Evolutionary conservation across 2,113 vertebrate genomes (phyloP).

Genomic region (Pseudorasbora parva): DNA sequence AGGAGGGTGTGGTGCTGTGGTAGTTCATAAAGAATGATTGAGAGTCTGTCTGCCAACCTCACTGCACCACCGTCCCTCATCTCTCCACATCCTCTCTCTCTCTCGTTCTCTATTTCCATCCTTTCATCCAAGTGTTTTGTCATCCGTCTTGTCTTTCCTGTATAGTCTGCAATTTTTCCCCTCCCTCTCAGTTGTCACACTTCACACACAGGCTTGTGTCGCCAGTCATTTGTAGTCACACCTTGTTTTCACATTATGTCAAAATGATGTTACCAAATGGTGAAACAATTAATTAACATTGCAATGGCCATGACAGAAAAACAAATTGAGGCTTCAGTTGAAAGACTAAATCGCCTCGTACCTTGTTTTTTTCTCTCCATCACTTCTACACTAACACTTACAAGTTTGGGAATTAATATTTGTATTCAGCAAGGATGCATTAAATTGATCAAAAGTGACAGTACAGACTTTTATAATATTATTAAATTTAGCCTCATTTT

Average conservation of each 20-base stretch:
- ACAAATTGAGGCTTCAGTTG: not conserved
- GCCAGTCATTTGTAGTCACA: not conserved
- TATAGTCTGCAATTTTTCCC: slow-evolving; percentile 12
- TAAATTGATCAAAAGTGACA: not conserved
- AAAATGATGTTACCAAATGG: not conserved
- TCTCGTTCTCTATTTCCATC: not conserved
- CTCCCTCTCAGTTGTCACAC: not conserved
- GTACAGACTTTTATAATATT: not conserved
- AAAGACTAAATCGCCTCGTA: not conserved
- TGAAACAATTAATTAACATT: not conserved
- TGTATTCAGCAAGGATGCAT: not conserved
- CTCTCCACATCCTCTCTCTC: not conserved
- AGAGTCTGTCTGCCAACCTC: slow-evolving; percentile 32
- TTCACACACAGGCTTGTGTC: not conserved
- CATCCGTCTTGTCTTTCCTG: not conserved
- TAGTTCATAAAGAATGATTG: slow-evolving; percentile 45
- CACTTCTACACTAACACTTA: not conserved
- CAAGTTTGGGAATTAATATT: not conserved
- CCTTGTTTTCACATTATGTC: not conserved
- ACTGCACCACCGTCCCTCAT: slow-evolving; percentile 36
- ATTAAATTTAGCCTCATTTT: not conserved
- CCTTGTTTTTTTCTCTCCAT: not conserved
- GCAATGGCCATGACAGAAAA: too few species aligned
- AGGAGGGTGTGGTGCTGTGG: slow-evolving; percentile 10
- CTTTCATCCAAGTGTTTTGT: not conserved